Evolutionary conservation across 2,888 invertebrate species (phyloP), one percentile per base, ranked within the genome.

Genomic region (Drosophila limbata): DNA sequence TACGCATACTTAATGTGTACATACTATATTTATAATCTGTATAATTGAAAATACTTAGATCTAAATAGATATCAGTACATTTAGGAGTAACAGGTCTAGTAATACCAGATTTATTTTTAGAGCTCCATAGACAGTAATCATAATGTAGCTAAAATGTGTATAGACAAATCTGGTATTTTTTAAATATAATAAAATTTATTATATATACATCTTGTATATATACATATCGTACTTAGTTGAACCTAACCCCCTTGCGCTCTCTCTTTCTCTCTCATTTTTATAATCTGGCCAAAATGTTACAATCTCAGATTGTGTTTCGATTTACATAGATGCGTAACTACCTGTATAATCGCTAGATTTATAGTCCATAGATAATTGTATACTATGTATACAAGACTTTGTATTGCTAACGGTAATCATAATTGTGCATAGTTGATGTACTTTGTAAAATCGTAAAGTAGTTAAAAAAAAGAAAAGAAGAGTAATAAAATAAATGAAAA

Each of bases 261-360:
- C 63, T 53, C 65, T 63, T 62, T 45, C 67, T 45, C 67, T 68
- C 75, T 74, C 56, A 64, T 60, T 37, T 35, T 40, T 73, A 57
- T 72, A 69, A 64, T 78, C 39, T 62, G 56, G 50, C 35, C 25
- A 6, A 37, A 45, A 53, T 10, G 31, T 5, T n/a, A 25, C 42
- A 44, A 25, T 44, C 42, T 25, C 9, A 9, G 31, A 51, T 53
- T 70, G 52, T 62, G 60, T 60, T 64, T 67, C 55, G 57, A 62
- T 60, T 50, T 17, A 59, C 19, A 47, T 72, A 63, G 63, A 45
- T 50, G 52, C 76, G 51, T 55, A 51, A 31, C 31, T 28, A 61
- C 31, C 31, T 40, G 42, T 31, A 55, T 35, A 60, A 31, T 10
- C 47, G 17, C 10, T 19, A 53, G 13, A 31, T 42, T 33, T 19